Evolutionary conservation across 2,888 invertebrate genomes (phyloP), one percentile per base, ranked within the genome.

Genomic region (Proisotoma minuta): DNA sequence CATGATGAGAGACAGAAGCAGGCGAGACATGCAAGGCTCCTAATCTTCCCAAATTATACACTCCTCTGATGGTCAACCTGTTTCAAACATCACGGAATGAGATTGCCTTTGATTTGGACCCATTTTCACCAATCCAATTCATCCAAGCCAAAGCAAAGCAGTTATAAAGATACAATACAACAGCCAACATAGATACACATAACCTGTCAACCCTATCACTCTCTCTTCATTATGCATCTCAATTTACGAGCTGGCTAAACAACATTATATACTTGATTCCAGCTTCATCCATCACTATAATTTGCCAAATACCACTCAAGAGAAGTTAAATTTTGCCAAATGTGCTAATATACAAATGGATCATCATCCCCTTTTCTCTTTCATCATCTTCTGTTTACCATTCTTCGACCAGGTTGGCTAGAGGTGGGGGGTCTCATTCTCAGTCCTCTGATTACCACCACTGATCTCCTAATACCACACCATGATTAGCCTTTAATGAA

Each of bases 1-100:
- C 53, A 54, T 54, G 39, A 39, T 20, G 22, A 18, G 43, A 43
- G 18, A 43, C 5, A 43, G 50, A 23, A 63, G 59, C 50, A 23
- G 52, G 29, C 24, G 54, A 59, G 53, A 54, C 49, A 48, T 54
- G 53, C 48, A 20, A 43, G 34, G 43, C 15, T 40, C 22, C 43
- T 56, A 56, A 56, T 56, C 56, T 56, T 56, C 56, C 43, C 56
- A 56, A 56, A 56, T 56, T 56, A 56, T 56, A 56, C 56, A 23
- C 26, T 52, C 23, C 29, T 23, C 53, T 43, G 43, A 56, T 56
- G 56, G 56, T 56, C 56, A 56, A 56, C 56, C 56, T 56, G 56
- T 56, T 56, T 56, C 56, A 27, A 56, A n/a, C n/a, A 56, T 23
- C 29, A 56, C 24, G 47, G 23, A 40, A n/a, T 39, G 56, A 24